Conservation (phyloP, 2,888 invertebrate species). For the Cephus pygmeus region DNA sequence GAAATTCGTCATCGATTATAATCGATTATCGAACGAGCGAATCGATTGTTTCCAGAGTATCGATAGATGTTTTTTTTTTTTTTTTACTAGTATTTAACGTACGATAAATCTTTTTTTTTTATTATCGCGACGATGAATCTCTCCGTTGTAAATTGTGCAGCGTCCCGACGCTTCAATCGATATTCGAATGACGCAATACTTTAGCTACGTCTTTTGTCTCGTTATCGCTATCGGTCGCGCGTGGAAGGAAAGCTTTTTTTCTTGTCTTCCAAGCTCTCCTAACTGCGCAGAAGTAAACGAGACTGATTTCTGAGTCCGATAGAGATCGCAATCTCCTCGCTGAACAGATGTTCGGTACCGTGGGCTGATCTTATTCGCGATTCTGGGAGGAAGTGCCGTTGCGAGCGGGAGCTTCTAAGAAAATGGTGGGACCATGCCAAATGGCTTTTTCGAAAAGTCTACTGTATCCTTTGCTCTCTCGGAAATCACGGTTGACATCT, state of each 20-base stretch:
- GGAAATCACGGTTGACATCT: neutral
- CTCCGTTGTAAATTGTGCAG: neutral
- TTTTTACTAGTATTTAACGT: neutral
- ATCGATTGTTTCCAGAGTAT: neutral
- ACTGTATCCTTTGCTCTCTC: neutral
- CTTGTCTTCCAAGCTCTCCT: neutral
- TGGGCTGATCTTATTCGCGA: neutral
- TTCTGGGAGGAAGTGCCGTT: neutral
- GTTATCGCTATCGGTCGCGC: neutral
- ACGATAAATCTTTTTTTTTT: neutral
- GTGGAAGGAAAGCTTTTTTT: neutral
- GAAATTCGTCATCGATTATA: neutral
- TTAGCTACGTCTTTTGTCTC: neutral
- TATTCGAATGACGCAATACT: neutral
- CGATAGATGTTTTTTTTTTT: neutral
- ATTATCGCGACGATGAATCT: neutral
- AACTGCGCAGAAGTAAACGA: neutral
- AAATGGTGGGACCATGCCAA: neutral
- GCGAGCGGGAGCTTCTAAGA: neutral
- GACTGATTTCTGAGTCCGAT: neutral
- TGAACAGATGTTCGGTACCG: neutral
- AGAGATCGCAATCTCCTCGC: neutral
- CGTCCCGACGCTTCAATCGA: neutral
- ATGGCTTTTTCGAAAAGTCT: neutral
- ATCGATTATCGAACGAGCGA: neutral